Evolutionary conservation across 2,888 invertebrate species (phyloP), one percentile per base, ranked within the genome.

Genomic region (Amphipoea oculea): DNA sequence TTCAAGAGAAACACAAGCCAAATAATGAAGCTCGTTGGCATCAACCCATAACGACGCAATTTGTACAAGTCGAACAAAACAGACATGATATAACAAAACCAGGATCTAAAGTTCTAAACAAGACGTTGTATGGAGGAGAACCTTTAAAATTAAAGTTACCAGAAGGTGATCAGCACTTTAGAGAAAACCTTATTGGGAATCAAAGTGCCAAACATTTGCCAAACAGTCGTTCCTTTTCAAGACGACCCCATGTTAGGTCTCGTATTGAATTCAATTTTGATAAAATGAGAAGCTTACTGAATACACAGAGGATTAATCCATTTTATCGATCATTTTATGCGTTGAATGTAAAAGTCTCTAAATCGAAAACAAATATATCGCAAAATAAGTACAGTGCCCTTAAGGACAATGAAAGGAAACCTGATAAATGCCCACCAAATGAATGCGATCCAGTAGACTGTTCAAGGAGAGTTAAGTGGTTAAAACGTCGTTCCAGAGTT

Each of bases 391-490:
- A n/a, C 4, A 14, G 60, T 23, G 1, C 17, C 20, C 4, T 73
- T 5, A 11, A 76, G 12, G 23, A 62, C 14, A 29, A 81, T 36
- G 70, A 86, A 69, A 82, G 84, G 72, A 86, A 86, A 54, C 83
- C 78, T 36, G 68, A 73, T 36, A 81, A 80, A 74, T 90, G 89
- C 63, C 65, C 80, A 70, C 83, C 89, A n/a, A 83, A 85, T 51
- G 57, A 85, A 70, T 90, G 89, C 76, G 75, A 88, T 45, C 87
- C 89, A 66, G 36, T 2, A 0, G 62, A 87, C 2, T 90, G 90
- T 65, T 66, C 82, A 17, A 76, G 82, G 42, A 83, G 78, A 84
- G 78, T 85, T 14, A 83, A 85, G 11, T 68, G 57, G 7, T 48
- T 75, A 2, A 69, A 65, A 65, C 29, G n/a, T 71, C 42, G 36